Percentiles rank a stretch among this genome's conserved stretches.
Evolutionary conservation across 2,113 vertebrate species (phyloP).

Genomic region (Sinosuthora webbiana): DNA sequence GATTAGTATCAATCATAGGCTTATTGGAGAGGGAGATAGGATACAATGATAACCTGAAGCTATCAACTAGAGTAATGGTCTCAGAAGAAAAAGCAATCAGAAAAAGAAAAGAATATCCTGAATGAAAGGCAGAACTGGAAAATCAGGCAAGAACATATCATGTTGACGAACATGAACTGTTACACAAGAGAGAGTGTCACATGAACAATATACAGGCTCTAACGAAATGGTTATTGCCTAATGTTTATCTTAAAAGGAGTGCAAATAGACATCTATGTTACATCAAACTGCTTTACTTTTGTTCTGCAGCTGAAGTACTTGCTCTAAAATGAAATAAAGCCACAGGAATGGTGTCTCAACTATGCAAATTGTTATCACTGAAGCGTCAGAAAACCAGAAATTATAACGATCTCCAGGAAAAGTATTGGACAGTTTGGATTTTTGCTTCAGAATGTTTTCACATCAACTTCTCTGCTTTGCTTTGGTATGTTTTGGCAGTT

Average conservation of each 20-base stretch:
- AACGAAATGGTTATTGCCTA: slow-evolving; percentile 57
- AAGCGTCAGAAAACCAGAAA: background rate
- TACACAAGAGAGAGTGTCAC: slow-evolving; percentile 45
- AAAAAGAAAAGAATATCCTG: slow-evolving; percentile 70
- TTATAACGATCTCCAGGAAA: background rate
- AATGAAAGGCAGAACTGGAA: slow-evolving; percentile 64
- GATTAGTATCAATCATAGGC: slow-evolving; percentile 83
- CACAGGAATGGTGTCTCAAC: background rate
- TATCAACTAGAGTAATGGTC: slow-evolving; percentile 77
- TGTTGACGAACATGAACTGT: slow-evolving; percentile 67
- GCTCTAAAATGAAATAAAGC: slow-evolving; percentile 42
- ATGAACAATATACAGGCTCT: slow-evolving; percentile 58
- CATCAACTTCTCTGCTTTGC: background rate
- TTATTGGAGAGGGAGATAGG: slow-evolving; percentile 79
- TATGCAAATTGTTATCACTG: slow-evolving; percentile 14
- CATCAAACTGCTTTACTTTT: slow-evolving; percentile 23
- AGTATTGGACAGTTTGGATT: background rate
- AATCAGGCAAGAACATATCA: slow-evolving; percentile 66
- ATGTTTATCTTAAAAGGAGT: slow-evolving; percentile 63
- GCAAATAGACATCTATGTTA: slow-evolving; percentile 32
- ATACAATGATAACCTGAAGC: slow-evolving; percentile 78
- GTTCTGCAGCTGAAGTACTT: background rate
- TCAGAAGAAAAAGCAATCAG: slow-evolving; percentile 81
- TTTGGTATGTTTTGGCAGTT: background rate
- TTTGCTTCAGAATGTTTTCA: background rate